Conservation (phyloP, 2,797 vertebrate species). For the Steatocranus sp. region DNA sequence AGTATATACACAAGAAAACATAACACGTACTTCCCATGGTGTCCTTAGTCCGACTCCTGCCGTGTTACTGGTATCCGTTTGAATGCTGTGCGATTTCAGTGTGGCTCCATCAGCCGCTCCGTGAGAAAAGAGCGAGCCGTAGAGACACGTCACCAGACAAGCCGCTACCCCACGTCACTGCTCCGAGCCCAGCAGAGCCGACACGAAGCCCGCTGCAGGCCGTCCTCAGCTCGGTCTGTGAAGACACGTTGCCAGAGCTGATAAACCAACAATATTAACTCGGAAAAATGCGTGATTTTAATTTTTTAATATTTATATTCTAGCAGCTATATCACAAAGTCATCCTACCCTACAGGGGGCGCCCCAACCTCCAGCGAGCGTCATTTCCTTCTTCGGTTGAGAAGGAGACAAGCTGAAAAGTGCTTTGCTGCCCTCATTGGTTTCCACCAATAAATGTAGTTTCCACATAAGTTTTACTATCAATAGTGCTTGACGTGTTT, state of each 20-base stretch:
- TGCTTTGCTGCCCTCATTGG: neutral
- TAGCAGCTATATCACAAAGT: neutral
- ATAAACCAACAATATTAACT: accelerated
- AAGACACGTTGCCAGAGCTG: accelerated
- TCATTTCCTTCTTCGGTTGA: neutral
- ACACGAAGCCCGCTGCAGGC: neutral
- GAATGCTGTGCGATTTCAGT: slow-evolving; percentile 54
- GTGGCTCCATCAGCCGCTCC: slow-evolving; percentile 70
- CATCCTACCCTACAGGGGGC: slow-evolving; percentile 30
- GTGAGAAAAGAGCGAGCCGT: slow-evolving; percentile 58
- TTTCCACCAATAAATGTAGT: neutral
- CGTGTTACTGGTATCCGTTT: slow-evolving; percentile 33
- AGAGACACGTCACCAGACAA: slow-evolving; percentile 82
- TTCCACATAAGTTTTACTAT: neutral
- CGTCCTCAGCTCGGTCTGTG: accelerated
- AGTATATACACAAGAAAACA: neutral
- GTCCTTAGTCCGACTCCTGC: slow-evolving; percentile 41
- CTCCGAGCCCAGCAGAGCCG: neutral
- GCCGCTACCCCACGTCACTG: slow-evolving; percentile 72
- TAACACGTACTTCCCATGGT: slow-evolving; percentile 77
- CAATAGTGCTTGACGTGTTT: neutral
- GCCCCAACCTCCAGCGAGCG: neutral
- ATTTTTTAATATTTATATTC: neutral
- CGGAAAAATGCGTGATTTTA: neutral
- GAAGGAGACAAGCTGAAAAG: neutral